phyloP scores from a whole-genome alignment of 2,888 invertebrate species.

The Magallana nippona region DNA sequence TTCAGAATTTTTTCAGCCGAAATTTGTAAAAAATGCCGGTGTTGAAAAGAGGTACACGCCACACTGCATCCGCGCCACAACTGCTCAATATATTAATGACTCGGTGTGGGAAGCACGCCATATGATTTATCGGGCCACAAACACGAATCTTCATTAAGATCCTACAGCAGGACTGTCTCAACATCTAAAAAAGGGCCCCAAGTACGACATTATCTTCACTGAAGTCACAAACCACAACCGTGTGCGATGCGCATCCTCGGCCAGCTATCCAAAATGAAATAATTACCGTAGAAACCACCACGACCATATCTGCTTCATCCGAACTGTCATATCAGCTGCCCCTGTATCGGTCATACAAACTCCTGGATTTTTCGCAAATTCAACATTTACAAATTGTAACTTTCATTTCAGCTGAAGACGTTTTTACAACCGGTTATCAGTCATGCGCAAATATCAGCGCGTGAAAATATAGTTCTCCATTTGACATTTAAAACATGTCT shows the following conservation, averaged over 20 bases:
- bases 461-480: too few relatives aligned
- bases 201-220: neutral
- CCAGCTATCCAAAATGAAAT: too few relatives aligned
- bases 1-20: conserved; percentile 21
- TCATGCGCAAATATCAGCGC: too few relatives aligned
- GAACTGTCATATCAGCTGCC: neutral
- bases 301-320: too few relatives aligned
- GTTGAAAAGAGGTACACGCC: neutral
- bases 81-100: neutral
- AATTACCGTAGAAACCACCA: too few relatives aligned
- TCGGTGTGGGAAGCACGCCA: neutral
- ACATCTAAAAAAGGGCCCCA: neutral
- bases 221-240: too few relatives aligned
- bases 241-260: too few relatives aligned
- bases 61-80: conserved; percentile 30
- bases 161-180: neutral
- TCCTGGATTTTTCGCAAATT: neutral
- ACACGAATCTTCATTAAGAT: neutral
- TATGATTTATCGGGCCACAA: neutral
- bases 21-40: conserved; percentile 15
- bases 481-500: too few relatives aligned
- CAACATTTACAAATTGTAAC: neutral
- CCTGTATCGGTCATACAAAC: neutral
- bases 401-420: neutral
- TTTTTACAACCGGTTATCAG: too few relatives aligned